Base-by-base conservation (phyloP, 2,113 vertebrate genomes). In the Natator depressus region DNA sequence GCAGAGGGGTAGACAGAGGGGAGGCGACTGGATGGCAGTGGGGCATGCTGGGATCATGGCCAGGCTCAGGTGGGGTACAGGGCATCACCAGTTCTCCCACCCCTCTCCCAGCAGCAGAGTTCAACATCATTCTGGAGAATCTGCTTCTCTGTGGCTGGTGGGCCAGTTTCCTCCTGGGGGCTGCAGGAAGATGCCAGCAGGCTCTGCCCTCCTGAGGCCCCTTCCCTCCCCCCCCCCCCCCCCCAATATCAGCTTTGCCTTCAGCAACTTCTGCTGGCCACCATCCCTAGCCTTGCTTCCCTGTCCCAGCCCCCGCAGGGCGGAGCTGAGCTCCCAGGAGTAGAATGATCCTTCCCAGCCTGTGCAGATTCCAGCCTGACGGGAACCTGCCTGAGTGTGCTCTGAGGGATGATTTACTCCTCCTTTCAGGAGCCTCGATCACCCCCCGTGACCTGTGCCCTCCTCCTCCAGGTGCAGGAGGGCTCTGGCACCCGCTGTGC, bases 201-300 rank as follows among this genome's bases (percentile, higher is more conserved):
- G 65, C n/a, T n/a, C n/a, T 72, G 65, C 16, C 65, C 19, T 35
- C n/a, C 35, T 38, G n/a, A 5, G 17, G n/a, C 35, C 65, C 65
- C 65, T 19, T 35, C 3, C 2, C 6, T 9, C 59, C 31, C 16
- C 2, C n/a, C n/a, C 16, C 3, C n/a, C n/a, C n/a, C n/a, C n/a
- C n/a, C n/a, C n/a, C 17, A 72, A 19, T 8, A n/a, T 8, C 35
- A 19, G 62, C 62, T 35, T 69, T 35, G 8, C 35, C 35, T 69
- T 69, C 16, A 2, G 12, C 29, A 31, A 16, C 62, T 69, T 69
- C 31, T 8, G 8, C 35, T 69, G 14, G 24, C 31, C 65, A 17
- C 65, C 35, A 16, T 4, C 65, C 65, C 65, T 17, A 54, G 35
- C 25, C 19, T 38, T 20, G 17, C 19, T 72, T 72, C 42, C 22